These are phyloP conservation scores for Gonatopus flavifemur DNA, from an alignment of 1,140 invertebrate genomes.

Conservation along the genomic window DNA sequence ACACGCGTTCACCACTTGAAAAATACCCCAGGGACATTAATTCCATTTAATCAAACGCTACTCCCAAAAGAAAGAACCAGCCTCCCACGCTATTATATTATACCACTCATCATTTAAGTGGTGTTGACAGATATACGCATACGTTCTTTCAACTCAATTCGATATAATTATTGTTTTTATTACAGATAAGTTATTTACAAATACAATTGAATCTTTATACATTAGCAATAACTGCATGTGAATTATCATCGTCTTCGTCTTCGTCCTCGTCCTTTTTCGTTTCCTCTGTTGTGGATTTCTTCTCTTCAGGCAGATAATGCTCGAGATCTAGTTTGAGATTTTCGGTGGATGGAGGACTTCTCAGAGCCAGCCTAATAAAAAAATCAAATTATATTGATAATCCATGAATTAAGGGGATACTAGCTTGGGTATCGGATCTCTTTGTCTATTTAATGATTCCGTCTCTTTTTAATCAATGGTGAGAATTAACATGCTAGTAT, in stretches of 20 bases:
- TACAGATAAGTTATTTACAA: background rate
- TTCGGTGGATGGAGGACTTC: constrained; percentile 64
- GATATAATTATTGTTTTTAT: background rate
- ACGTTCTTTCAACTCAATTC: background rate
- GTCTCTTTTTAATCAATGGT: no score
- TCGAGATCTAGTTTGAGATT: constrained; percentile 68
- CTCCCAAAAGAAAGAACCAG: background rate
- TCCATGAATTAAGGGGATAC: no score
- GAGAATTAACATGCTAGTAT: no score
- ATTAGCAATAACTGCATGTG: constrained; percentile 11
- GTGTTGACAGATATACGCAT: background rate
- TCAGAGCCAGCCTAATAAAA: constrained; percentile 52
- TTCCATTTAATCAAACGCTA: constrained; percentile 38
- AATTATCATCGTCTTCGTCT: constrained; percentile 12
- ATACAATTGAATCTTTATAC: no score
- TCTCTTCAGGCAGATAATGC: constrained; percentile 52
- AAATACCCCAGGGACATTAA: constrained; percentile 35
- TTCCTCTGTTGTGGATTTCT: background rate
- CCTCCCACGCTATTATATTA: background rate
- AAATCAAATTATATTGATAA: no score
- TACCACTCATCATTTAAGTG: background rate
- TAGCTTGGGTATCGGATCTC: no score
- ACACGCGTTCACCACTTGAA: constrained; percentile 34
- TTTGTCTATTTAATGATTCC: no score
- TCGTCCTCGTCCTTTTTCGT: background rate